Evolutionary conservation across 2,888 invertebrate species (phyloP).

Genomic region (Micropterix aruncella): DNA sequence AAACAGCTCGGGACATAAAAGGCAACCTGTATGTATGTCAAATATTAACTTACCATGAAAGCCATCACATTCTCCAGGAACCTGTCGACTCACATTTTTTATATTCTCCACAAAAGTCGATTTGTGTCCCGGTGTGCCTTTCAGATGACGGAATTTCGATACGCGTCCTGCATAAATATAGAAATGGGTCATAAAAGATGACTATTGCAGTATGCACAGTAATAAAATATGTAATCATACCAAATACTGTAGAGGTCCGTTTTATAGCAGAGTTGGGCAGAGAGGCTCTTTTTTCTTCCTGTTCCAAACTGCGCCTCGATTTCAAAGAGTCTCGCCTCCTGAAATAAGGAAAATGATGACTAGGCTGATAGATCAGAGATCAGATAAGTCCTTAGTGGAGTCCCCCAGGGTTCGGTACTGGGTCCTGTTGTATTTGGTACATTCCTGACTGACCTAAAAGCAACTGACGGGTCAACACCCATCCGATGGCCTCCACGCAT

Average conservation of each 20-base stretch:
- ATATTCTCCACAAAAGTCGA: constrained; percentile 87
- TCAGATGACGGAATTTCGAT: constrained; percentile 86
- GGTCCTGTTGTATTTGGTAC: too few relatives aligned
- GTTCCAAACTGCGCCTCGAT: constrained; percentile 42
- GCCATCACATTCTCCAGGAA: constrained; percentile 89
- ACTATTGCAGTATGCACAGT: constrained; percentile 1
- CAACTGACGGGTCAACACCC: too few relatives aligned
- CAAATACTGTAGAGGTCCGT: constrained; percentile 75
- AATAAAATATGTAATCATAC: constrained; percentile 23
- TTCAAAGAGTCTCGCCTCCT: constrained; percentile 59
- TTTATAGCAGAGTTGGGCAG: constrained; percentile 55
- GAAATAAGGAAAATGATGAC: too few relatives aligned
- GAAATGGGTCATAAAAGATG: constrained; percentile 4
- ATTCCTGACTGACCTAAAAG: too few relatives aligned
- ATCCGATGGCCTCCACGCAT: too few relatives aligned
- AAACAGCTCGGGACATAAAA: too few relatives aligned
- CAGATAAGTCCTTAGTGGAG: too few relatives aligned
- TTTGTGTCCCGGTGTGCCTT: constrained; percentile 82
- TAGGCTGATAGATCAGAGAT: too few relatives aligned
- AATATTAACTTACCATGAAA: constrained; percentile 54
- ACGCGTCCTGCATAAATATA: constrained; percentile 44
- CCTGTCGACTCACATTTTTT: constrained; percentile 77
- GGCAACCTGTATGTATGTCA: too few relatives aligned
- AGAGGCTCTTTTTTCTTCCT: constrained; percentile 36
- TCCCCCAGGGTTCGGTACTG: too few relatives aligned